Conservation (phyloP, 2,113 vertebrate genomes). For the Litocranius walleri region DNA sequence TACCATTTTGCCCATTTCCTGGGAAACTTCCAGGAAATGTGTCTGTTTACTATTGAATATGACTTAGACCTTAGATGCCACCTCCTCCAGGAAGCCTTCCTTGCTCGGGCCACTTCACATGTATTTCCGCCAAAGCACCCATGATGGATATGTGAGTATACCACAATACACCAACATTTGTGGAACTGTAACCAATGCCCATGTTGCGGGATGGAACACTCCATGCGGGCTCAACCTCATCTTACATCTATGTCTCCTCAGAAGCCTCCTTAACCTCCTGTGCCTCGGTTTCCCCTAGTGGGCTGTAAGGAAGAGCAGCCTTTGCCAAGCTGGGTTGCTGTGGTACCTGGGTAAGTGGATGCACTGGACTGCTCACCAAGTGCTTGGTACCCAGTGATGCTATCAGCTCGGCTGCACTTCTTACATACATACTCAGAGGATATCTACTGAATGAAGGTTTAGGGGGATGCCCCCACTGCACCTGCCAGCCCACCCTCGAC, state of each 20-base stretch:
- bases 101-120: not conserved
- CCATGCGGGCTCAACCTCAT: no score
- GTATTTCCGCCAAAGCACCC: not conserved
- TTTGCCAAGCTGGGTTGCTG: no score
- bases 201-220: not conserved
- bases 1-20: not conserved
- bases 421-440: accelerated
- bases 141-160: no score
- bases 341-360: no score
- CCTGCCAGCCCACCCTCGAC: accelerated
- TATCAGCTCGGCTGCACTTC: not conserved
- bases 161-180: accelerated
- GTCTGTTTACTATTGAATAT: not conserved
- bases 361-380: no score
- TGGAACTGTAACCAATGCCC: not conserved
- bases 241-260: not conserved
- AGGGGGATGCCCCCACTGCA: not conserved
- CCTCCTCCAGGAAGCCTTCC: not conserved
- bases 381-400: not conserved
- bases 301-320: not conserved
- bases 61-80: not conserved
- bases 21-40: not conserved
- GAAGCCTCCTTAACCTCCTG: not conserved
- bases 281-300: not conserved
- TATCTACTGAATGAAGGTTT: not conserved